A percentile compares a stretch with the other conserved stretches of the same genome.
These are phyloP conservation scores for Agraylea sexmaculata DNA, from an alignment of 1,140 invertebrate species.

Conservation along the genomic window DNA sequence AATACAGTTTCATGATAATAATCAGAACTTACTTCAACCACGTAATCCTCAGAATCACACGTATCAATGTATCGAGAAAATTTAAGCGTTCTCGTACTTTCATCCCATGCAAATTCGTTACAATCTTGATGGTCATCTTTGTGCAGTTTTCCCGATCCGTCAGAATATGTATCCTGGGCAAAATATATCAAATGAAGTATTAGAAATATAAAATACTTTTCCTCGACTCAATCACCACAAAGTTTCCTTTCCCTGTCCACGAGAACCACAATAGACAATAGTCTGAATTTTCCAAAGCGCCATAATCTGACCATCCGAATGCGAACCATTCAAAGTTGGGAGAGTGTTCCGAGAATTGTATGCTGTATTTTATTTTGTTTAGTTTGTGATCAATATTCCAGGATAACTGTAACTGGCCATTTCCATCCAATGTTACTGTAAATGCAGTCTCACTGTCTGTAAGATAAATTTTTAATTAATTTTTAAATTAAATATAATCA, in stretches of 20 bases:
- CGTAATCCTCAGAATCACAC: constrained; percentile 80
- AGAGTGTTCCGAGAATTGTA: constrained; percentile 45
- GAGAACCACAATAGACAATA: constrained; percentile 74
- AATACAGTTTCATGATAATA: background rate
- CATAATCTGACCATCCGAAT: constrained; percentile 86
- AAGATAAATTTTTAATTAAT: too few relatives aligned
- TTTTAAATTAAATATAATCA: too few relatives aligned
- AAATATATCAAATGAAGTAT: constrained; percentile 18
- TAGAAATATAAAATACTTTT: constrained; percentile 29
- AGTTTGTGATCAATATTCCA: constrained; percentile 13
- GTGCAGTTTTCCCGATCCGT: constrained; percentile 51
- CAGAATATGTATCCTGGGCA: constrained; percentile 68
- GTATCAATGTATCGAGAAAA: constrained; percentile 82
- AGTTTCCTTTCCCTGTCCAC: constrained; percentile 47
- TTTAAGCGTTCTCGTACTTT: constrained; percentile 51
- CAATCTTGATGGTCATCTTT: constrained; percentile 74
- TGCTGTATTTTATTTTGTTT: constrained; percentile 4
- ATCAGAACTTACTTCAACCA: constrained; percentile 47
- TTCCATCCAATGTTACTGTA: constrained; percentile 9
- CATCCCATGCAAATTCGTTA: constrained; percentile 49
- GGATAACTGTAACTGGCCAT: constrained; percentile 4
- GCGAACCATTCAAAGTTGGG: constrained; percentile 64
- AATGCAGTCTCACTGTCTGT: too few relatives aligned
- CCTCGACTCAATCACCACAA: constrained; percentile 55
- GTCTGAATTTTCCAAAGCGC: constrained; percentile 64